Evolutionary conservation across 2,888 invertebrate genomes (phyloP).

Genomic region (Phlogophora meticulosa): DNA sequence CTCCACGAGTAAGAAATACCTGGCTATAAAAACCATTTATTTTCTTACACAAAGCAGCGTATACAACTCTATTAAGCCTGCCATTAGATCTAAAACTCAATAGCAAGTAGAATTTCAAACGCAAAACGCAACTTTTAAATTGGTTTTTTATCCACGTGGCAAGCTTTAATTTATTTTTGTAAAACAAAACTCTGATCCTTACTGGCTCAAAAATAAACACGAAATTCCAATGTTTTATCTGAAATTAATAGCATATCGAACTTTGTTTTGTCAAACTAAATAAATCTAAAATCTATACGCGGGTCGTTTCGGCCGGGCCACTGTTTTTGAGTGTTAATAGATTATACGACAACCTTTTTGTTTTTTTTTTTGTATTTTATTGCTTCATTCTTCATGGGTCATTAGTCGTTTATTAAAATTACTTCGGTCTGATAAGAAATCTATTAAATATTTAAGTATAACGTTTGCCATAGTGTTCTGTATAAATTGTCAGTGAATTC

Average conservation of each 20-base stretch:
- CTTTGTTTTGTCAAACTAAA: constrained; percentile 74
- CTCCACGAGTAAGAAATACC: constrained; percentile 85
- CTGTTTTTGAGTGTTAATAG: constrained; percentile 88
- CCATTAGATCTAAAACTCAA: constrained; percentile 63
- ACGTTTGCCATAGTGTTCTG: not conserved
- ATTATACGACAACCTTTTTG: constrained; percentile 66
- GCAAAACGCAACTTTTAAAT: constrained; percentile 36
- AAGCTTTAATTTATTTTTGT: constrained; percentile 40
- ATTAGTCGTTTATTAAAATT: constrained; percentile 46
- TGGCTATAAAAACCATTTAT: constrained; percentile 65
- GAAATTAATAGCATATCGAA: constrained; percentile 13
- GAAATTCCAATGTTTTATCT: constrained; percentile 12
- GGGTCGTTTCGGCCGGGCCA: constrained; percentile 79
- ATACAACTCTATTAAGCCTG: constrained; percentile 38
- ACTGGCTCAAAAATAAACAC: constrained; percentile 25
- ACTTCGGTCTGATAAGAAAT: constrained; percentile 36
- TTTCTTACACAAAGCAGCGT: constrained; percentile 18
- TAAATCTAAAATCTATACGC: constrained; percentile 86
- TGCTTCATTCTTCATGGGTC: constrained; percentile 70
- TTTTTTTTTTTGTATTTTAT: constrained; percentile 70
- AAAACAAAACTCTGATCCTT: constrained; percentile 21
- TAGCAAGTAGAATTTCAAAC: not conserved
- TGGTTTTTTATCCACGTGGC: constrained; percentile 53
- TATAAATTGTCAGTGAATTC: not conserved
- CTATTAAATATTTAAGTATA: not conserved